Evolutionary conservation across 2,888 invertebrate genomes (phyloP).

Genomic region (Agonopterix subpropinquella): DNA sequence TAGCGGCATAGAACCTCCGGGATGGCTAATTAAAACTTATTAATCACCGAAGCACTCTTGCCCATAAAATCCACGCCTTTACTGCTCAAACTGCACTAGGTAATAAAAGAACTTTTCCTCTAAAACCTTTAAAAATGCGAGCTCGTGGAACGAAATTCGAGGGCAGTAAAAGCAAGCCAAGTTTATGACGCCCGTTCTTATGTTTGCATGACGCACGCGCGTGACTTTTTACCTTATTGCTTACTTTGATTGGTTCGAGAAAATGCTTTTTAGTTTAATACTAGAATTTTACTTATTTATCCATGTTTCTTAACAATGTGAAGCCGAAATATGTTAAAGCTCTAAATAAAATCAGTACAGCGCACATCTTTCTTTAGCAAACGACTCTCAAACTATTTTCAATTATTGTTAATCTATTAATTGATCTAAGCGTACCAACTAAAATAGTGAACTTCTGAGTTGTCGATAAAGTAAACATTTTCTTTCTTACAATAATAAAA

Average conservation of each 20-base stretch:
- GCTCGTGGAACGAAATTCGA: conserved; percentile 33
- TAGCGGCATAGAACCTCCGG: conserved; percentile 20
- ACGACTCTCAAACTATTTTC: no score
- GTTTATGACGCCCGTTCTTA: conserved; percentile 23
- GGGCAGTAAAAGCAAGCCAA: conserved; percentile 33
- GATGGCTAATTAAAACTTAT: conserved; percentile 62
- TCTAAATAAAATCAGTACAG: no score
- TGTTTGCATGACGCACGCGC: conserved; percentile 18
- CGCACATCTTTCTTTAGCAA: no score
- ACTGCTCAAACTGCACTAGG: conserved; percentile 19
- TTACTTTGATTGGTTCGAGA: conserved; percentile 40
- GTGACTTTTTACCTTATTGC: conserved; percentile 51
- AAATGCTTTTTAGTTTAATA: conserved; percentile 17
- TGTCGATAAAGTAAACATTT: no score
- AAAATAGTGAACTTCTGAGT: no score
- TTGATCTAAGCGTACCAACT: no score
- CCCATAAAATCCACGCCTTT: conserved; percentile 50
- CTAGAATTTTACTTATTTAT: not conserved
- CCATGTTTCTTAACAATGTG: no score
- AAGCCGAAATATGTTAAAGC: no score
- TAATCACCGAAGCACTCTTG: conserved; percentile 50
- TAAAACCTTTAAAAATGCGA: conserved; percentile 43
- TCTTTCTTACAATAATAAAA: no score
- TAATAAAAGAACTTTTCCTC: conserved; percentile 57
- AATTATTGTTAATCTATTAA: no score